Percentiles rank a stretch among this genome's conserved stretches.
phyloP scores from a whole-genome alignment of 2,797 vertebrate species.

The Helicolenus hilgendorfi region DNA sequence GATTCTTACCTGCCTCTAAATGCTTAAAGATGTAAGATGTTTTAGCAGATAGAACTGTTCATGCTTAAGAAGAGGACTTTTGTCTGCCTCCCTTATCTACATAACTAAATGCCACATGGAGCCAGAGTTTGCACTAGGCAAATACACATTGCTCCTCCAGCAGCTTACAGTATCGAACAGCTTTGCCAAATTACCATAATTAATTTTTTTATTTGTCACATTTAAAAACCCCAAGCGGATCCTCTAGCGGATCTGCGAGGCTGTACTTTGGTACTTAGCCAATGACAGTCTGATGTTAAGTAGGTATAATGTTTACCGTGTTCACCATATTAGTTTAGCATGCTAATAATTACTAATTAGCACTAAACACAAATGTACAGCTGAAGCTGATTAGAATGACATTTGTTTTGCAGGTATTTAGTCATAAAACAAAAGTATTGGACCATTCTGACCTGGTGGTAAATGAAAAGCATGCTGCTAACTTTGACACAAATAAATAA shows the following conservation, averaged over 20 bases:
- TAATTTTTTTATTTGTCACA: background rate
- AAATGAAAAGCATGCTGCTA: too few relatives aligned
- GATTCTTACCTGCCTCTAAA: background rate
- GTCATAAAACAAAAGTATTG: too few relatives aligned
- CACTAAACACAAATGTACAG: background rate
- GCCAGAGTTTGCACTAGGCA: background rate
- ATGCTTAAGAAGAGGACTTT: background rate
- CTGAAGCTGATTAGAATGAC: accelerated
- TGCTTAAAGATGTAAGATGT: background rate
- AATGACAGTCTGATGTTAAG: background rate
- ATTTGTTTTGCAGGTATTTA: background rate
- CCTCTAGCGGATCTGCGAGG: background rate
- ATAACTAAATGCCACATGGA: constrained; percentile 41
- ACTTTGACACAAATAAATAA: too few relatives aligned
- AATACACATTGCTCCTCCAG: background rate
- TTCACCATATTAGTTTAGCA: too few relatives aligned
- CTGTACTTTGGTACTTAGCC: background rate
- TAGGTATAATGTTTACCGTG: background rate
- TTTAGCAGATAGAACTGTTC: background rate
- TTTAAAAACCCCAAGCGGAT: background rate
- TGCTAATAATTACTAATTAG: background rate
- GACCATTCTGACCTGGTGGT: too few relatives aligned
- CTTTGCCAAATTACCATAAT: background rate
- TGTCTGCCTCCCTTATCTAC: constrained; percentile 35
- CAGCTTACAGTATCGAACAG: background rate